Evolutionary conservation across 53 echinoderm and acorn worm genomes (phyloP).

Genomic region (Echinometra lucunter): DNA sequence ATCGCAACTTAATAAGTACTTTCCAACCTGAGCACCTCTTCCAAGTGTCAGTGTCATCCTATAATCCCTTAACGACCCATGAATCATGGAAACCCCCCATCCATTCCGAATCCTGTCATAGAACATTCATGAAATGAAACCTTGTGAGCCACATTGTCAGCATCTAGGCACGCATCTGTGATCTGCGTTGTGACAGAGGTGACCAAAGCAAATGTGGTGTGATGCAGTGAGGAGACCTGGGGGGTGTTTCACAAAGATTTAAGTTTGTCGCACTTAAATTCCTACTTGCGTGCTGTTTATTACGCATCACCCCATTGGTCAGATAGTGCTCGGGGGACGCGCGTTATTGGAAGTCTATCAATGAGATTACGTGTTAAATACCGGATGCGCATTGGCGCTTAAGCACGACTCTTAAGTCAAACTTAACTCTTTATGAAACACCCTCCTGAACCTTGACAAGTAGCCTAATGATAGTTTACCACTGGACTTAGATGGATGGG

Average conservation of each 20-base stretch:
- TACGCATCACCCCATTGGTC: too few species aligned
- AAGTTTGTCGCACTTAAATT: too few species aligned
- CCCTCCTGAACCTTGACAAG: neutral
- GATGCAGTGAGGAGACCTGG: conserved; percentile 8
- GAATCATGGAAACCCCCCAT: conserved; percentile 1
- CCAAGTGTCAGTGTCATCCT: conserved; percentile 4
- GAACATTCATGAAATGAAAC: neutral
- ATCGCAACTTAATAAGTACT: neutral
- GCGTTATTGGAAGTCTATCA: too few species aligned
- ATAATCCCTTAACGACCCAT: neutral
- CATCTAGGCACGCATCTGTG: neutral
- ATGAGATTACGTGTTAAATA: too few species aligned
- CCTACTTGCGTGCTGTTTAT: too few species aligned
- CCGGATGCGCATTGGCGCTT: too few species aligned
- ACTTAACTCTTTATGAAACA: too few species aligned
- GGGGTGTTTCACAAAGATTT: too few species aligned
- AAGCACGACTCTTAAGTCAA: too few species aligned
- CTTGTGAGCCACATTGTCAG: neutral
- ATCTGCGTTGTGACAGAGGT: neutral
- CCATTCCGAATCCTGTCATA: neutral
- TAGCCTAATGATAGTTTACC: neutral
- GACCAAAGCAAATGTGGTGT: conserved; percentile 22
- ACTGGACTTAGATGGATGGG: neutral
- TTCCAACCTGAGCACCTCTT: neutral
- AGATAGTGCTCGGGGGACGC: too few species aligned